A percentile compares a stretch with the other conserved stretches of the same genome.
phyloP scores from a whole-genome alignment of 2,113 vertebrate species.

The Octodon degus region DNA sequence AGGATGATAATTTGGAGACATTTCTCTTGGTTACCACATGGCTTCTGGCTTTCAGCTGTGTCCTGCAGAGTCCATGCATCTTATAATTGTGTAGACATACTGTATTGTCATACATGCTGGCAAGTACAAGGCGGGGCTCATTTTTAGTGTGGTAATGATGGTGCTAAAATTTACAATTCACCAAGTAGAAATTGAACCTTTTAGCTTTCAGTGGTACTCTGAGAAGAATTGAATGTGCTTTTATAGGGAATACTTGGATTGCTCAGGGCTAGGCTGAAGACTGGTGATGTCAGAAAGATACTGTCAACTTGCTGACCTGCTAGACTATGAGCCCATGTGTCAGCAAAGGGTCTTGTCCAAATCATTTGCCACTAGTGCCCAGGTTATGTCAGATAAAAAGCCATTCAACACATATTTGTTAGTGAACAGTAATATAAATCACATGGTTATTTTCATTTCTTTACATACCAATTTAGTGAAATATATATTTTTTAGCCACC shows the following conservation, averaged over 20 bases:
- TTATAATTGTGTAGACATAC: not conserved
- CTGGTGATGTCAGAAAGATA: not conserved
- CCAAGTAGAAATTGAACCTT: slow-evolving; percentile 46
- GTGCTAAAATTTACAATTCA: slow-evolving; percentile 13
- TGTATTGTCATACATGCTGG: not conserved
- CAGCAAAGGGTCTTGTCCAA: not conserved
- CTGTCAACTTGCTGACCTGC: not conserved
- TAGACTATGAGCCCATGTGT: not conserved
- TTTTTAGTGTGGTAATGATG: not conserved
- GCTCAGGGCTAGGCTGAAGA: not conserved
- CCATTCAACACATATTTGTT: not conserved
- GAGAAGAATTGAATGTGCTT: not conserved
- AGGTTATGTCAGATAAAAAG: not conserved
- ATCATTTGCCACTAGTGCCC: not conserved
- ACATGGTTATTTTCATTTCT: slow-evolving; percentile 9
- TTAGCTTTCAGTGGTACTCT: not conserved
- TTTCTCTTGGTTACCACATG: not conserved
- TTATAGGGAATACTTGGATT: not conserved
- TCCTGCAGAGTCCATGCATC: not conserved
- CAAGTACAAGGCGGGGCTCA: not conserved
- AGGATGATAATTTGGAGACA: slow-evolving; percentile 35
- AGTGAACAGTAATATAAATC: not conserved
- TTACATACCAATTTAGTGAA: not conserved
- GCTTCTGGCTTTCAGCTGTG: slow-evolving; percentile 7
- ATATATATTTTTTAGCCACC: not conserved